These are phyloP conservation scores for Anas flavirostris DNA, from an alignment of 2,797 vertebrate genomes.

Conservation along the genomic window DNA sequence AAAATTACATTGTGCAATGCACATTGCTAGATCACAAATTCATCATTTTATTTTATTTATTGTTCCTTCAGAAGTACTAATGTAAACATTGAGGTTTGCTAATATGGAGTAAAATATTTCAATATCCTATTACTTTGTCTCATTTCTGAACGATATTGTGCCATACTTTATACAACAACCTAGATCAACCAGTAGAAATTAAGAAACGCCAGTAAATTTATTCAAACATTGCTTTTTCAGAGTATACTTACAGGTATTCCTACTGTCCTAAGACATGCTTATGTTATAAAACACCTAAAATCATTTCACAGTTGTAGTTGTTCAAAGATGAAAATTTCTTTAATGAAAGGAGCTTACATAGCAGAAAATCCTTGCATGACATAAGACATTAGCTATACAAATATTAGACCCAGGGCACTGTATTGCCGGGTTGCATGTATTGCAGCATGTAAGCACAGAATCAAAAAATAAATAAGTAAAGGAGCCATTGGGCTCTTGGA, in stretches of 20 bases:
- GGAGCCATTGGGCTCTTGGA: neutral
- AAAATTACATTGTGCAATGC: neutral
- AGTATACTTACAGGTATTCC: neutral
- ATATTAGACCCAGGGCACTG: neutral
- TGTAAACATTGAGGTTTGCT: neutral
- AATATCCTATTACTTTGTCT: neutral
- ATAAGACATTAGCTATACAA: constrained; percentile 13
- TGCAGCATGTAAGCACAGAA: neutral
- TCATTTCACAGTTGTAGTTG: neutral
- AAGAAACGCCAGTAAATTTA: neutral
- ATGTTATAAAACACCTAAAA: neutral
- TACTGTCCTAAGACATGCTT: neutral
- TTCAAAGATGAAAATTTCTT: constrained; percentile 6
- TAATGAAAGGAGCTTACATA: neutral
- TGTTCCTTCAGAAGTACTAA: neutral
- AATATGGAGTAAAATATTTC: neutral
- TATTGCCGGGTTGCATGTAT: neutral
- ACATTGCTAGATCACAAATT: neutral
- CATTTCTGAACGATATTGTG: neutral
- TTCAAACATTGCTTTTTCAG: neutral
- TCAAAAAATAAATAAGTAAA: neutral
- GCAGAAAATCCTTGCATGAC: constrained; percentile 13
- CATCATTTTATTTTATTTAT: neutral
- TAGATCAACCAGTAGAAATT: neutral
- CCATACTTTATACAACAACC: neutral